Evolutionary conservation across 2,113 vertebrate species (phyloP).

Genomic region (Puma concolor): DNA sequence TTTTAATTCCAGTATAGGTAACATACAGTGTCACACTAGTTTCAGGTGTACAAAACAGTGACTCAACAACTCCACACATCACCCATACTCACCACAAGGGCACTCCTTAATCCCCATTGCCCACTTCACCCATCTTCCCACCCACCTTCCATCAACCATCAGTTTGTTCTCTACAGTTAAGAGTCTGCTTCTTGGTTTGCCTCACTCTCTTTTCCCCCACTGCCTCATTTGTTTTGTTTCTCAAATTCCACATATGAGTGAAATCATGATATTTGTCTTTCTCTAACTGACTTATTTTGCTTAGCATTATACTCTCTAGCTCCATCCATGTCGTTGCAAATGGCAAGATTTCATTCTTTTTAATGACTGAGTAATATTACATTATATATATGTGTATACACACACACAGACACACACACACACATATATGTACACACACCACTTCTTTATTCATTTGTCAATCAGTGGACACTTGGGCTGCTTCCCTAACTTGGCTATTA

Average conservation of each 20-base stretch:
- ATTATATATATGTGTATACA: neutral
- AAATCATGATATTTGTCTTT: neutral
- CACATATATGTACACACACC: too few species aligned
- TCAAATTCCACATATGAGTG: neutral
- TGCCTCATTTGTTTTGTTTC: neutral
- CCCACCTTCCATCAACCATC: neutral
- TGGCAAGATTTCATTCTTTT: neutral
- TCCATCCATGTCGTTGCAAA: neutral
- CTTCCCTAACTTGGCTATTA: neutral
- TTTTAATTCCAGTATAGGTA: neutral
- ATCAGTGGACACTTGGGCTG: neutral
- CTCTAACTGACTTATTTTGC: neutral
- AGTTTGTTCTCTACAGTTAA: neutral
- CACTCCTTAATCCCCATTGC: neutral
- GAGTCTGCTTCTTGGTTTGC: neutral
- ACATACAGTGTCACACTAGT: neutral
- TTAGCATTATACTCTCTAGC: neutral
- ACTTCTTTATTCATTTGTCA: neutral
- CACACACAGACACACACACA: too few species aligned
- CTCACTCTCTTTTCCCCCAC: neutral
- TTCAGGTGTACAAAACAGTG: neutral
- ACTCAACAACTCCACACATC: neutral
- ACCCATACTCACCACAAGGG: neutral
- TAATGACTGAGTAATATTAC: neutral
- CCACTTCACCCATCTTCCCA: neutral